Percentiles rank a stretch among this genome's conserved stretches.
Evolutionary conservation across 2,888 invertebrate species (phyloP).

Genomic region (Seira ritae): DNA sequence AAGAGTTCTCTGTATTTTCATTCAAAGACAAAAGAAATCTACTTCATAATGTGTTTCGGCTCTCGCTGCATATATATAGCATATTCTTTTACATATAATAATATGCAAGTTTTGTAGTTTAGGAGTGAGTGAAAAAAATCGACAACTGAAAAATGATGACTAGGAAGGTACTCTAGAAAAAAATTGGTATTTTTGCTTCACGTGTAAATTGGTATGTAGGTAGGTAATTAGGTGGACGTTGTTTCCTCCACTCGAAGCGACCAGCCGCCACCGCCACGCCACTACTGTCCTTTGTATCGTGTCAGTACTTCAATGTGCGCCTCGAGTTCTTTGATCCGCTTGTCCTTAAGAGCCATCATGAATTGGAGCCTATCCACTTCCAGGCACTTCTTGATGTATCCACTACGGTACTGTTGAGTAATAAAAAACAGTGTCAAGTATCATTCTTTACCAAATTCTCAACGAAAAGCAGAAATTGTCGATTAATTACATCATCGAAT

Average conservation of each 20-base stretch:
- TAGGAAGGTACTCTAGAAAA: slow-evolving; percentile 62
- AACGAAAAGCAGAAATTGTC: not conserved
- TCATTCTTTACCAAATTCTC: not conserved
- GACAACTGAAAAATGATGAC: slow-evolving; percentile 46
- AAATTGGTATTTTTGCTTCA: not conserved
- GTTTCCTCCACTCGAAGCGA: not conserved
- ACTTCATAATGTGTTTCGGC: too few relatives aligned
- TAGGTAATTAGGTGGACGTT: not conserved
- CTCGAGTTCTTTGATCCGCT: slow-evolving; percentile 88
- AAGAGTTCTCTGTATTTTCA: too few relatives aligned
- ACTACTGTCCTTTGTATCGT: slow-evolving; percentile 56
- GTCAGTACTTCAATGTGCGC: slow-evolving; percentile 78
- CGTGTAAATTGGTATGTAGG: too few relatives aligned
- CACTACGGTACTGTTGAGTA: slow-evolving; percentile 82
- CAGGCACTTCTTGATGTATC: slow-evolving; percentile 86
- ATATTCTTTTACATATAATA: too few relatives aligned
- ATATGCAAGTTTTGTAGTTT: too few relatives aligned
- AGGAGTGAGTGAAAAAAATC: not conserved
- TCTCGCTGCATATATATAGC: too few relatives aligned
- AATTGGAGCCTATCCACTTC: slow-evolving; percentile 87
- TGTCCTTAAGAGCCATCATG: slow-evolving; percentile 86
- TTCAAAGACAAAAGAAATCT: too few relatives aligned
- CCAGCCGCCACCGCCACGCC: not conserved
- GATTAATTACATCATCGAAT: slow-evolving; percentile 71
- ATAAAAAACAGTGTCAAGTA: slow-evolving; percentile 51